Evolutionary conservation across 1,140 invertebrate species (phyloP).

Genomic region (Dendrolimus kikuchii): DNA sequence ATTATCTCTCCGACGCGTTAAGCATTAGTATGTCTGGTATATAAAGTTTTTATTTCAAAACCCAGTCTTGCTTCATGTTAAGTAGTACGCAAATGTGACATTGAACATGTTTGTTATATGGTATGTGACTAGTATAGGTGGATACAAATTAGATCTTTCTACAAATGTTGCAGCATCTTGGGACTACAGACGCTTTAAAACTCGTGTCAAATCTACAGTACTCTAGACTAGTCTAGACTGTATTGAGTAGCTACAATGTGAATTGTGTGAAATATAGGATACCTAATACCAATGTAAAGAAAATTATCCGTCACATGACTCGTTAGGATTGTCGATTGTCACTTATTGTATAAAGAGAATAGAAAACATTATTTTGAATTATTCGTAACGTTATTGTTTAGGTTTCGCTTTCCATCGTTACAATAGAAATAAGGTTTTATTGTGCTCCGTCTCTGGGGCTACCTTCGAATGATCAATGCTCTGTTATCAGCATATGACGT

Average conservation of each 20-base stretch:
- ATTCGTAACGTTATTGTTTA: not conserved
- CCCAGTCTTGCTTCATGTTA: not conserved
- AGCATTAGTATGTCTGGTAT: not conserved
- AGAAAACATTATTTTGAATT: too few species aligned
- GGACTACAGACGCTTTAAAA: not conserved
- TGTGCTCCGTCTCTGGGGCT: constrained; percentile 8
- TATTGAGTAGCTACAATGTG: too few species aligned
- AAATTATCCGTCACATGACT: too few species aligned
- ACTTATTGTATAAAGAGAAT: too few species aligned
- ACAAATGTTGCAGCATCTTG: constrained; percentile 8
- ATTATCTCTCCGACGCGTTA: too few species aligned
- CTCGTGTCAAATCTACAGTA: too few species aligned
- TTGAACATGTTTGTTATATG: constrained; percentile 7
- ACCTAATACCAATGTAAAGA: too few species aligned
- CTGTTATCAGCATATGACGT: constrained; percentile 57
- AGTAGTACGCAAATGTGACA: constrained; percentile 7
- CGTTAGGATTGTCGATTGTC: too few species aligned
- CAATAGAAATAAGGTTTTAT: constrained; percentile 1
- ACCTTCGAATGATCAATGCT: constrained; percentile 11
- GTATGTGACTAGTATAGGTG: constrained; percentile 2
- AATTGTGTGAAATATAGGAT: too few species aligned
- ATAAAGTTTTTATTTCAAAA: constrained; percentile 5
- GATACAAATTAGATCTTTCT: constrained; percentile 9
- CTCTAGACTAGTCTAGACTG: too few species aligned
- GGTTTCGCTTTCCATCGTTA: too few species aligned